These are phyloP conservation scores for Drosophila antonietae DNA, from an alignment of 2,888 invertebrate genomes.

Conservation along the genomic window DNA sequence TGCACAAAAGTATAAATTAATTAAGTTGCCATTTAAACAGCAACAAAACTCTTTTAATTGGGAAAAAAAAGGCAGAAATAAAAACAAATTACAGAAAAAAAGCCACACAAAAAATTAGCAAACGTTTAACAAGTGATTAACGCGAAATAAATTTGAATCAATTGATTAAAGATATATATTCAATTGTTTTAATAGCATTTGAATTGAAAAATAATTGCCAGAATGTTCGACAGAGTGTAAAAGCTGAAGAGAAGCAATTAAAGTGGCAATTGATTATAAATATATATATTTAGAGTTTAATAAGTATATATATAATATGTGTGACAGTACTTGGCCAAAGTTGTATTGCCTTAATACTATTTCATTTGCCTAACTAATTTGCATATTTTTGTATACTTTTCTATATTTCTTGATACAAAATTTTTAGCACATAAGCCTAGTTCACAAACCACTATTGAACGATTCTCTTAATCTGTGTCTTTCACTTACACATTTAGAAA, in stretches of 20 bases:
- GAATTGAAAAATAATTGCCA: slow-evolving; percentile 6
- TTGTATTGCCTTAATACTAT: no score
- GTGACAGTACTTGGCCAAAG: not conserved
- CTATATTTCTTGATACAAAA: no score
- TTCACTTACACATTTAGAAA: no score
- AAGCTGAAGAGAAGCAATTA: not conserved
- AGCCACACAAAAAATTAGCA: slow-evolving; percentile 13
- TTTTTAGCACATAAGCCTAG: no score
- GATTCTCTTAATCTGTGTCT: no score
- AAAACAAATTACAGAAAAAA: slow-evolving; percentile 7
- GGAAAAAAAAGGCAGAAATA: not conserved
- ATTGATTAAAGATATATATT: slow-evolving; percentile 13
- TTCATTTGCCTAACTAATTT: no score
- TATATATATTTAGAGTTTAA: not conserved
- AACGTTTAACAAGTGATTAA: slow-evolving; percentile 16
- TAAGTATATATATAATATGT: not conserved
- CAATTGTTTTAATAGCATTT: slow-evolving; percentile 6
- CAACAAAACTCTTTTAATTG: slow-evolving; percentile 22
- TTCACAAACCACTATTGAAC: no score
- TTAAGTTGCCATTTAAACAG: slow-evolving; percentile 34
- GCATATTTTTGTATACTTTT: no score
- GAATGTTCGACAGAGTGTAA: not conserved
- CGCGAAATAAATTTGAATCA: slow-evolving; percentile 13
- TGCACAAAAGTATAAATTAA: slow-evolving; percentile 39
- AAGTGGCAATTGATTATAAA: not conserved